phyloP scores from a whole-genome alignment of 37 sponge, comb jelly and placozoan genomes.

The Geodia barretti region DNA sequence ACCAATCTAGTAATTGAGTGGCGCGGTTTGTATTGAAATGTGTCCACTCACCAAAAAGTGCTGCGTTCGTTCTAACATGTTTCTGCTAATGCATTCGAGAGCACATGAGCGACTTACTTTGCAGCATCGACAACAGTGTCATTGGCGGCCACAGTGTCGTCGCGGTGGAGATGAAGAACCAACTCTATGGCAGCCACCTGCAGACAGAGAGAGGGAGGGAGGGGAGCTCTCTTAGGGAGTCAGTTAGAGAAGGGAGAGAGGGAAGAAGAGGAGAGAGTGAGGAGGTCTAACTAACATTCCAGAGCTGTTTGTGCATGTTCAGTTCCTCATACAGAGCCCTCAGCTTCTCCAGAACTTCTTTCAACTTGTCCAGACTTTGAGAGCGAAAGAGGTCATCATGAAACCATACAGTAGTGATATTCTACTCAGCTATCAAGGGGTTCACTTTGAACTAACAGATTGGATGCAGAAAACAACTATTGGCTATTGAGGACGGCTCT shows the following conservation, averaged over 20 bases:
- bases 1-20: too few species aligned
- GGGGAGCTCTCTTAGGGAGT: background rate
- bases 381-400: background rate
- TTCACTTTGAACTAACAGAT: too few species aligned
- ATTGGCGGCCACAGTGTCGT: conserved; percentile 35
- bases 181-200: conserved; percentile 51
- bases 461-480: too few species aligned
- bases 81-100: too few species aligned
- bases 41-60: too few species aligned
- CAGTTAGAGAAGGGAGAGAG: background rate
- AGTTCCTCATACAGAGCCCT: conserved; percentile 14
- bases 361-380: conserved; percentile 27
- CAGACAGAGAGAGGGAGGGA: background rate
- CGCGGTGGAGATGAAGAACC: conserved; percentile 43
- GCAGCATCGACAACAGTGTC: conserved; percentile 1
- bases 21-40: too few species aligned
- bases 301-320: conserved; percentile 15
- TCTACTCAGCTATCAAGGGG: background rate
- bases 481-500: too few species aligned
- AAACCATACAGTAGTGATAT: background rate
- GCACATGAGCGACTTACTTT: too few species aligned
- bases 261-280: background rate
- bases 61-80: too few species aligned
- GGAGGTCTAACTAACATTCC: conserved; percentile 12
- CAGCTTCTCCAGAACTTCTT: conserved; percentile 18